These are phyloP conservation scores for Cranoglanis bouderius DNA, from an alignment of 2,113 vertebrate species.

Conservation along the genomic window DNA sequence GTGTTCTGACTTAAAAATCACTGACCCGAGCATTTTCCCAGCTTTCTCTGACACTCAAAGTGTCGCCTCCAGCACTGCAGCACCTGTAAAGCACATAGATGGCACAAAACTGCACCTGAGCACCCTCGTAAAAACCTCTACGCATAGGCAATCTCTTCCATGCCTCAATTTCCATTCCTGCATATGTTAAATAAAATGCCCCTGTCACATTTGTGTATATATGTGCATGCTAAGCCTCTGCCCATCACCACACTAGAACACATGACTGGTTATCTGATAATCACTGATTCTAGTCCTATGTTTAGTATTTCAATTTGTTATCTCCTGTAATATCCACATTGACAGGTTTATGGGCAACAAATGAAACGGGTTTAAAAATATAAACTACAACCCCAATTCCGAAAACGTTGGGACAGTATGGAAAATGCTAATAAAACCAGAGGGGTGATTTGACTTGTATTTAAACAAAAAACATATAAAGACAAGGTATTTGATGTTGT, in stretches of 20 bases:
- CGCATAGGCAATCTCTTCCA: not conserved
- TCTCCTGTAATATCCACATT: not conserved
- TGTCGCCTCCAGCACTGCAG: not conserved
- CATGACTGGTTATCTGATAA: not conserved
- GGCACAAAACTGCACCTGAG: not conserved
- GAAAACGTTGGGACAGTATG: too few species aligned
- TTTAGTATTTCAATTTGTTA: not conserved
- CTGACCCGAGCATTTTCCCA: not conserved
- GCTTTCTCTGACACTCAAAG: not conserved
- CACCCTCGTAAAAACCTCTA: not conserved
- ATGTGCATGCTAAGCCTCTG: not conserved
- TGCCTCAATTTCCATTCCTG: not conserved
- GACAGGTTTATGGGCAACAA: not conserved
- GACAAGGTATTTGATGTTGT: too few species aligned
- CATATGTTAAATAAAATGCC: not conserved
- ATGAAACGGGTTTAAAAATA: not conserved
- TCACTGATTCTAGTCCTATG: not conserved
- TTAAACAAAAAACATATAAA: too few species aligned
- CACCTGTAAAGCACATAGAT: not conserved
- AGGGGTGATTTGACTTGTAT: too few species aligned
- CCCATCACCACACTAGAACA: not conserved
- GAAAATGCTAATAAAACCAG: too few species aligned
- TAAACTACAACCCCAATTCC: too few species aligned
- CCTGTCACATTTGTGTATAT: not conserved
- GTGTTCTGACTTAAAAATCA: not conserved